A percentile compares a stretch with the other conserved stretches of the same genome.
phyloP scores from a whole-genome alignment of 2,888 invertebrate genomes.

The Nemurella pictetii region DNA sequence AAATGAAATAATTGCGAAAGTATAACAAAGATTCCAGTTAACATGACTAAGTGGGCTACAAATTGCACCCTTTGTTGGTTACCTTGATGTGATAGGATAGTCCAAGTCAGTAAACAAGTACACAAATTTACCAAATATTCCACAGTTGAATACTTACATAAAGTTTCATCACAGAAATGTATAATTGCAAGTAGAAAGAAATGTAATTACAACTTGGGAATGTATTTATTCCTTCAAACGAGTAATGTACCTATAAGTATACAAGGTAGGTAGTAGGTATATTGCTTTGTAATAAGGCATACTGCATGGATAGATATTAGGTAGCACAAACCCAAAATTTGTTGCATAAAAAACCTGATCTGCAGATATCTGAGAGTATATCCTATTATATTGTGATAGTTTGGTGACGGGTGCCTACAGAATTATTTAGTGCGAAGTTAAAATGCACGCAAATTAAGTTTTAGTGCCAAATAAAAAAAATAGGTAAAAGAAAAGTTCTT shows the following conservation, averaged over 20 bases:
- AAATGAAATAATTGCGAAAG: neutral
- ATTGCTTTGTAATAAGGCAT: conserved; percentile 42
- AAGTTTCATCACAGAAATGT: neutral
- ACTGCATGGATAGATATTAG: neutral
- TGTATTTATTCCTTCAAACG: neutral
- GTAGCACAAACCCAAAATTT: conserved; percentile 16
- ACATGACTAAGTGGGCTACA: neutral
- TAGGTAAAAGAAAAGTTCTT: too few relatives aligned
- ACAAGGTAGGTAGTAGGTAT: conserved; percentile 32
- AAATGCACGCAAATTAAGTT: too few relatives aligned
- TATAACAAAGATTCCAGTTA: neutral
- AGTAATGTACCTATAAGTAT: neutral
- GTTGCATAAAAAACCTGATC: neutral
- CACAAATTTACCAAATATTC: neutral
- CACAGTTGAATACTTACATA: neutral
- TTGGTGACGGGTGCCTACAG: too few relatives aligned
- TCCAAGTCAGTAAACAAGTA: neutral
- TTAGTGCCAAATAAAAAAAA: too few relatives aligned
- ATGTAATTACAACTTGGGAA: neutral
- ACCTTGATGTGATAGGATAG: too few relatives aligned
- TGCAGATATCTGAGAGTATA: neutral
- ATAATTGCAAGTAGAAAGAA: neutral
- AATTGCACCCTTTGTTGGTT: too few relatives aligned
- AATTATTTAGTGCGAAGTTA: too few relatives aligned
- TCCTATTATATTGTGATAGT: too few relatives aligned